Evolutionary conservation across 2,113 vertebrate genomes (phyloP).

Genomic region (Hipposideros armiger): DNA sequence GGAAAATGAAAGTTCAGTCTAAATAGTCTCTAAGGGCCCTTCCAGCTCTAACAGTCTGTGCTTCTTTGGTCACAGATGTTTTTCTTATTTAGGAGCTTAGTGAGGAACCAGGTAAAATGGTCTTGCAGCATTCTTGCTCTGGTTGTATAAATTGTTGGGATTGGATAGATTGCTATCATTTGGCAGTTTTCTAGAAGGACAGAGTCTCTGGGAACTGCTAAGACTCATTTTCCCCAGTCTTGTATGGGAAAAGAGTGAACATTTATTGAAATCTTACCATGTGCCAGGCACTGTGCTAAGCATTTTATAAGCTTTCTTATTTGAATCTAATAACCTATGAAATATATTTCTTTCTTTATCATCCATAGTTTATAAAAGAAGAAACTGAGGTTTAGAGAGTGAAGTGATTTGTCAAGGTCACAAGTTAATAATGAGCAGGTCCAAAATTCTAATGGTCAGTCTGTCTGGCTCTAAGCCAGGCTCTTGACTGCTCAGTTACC

Average conservation of each 20-base stretch:
- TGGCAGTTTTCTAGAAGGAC: background rate
- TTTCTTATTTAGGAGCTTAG: background rate
- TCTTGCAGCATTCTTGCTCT: background rate
- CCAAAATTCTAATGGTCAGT: background rate
- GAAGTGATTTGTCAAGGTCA: conserved; percentile 17
- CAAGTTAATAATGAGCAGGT: background rate
- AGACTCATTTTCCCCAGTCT: background rate
- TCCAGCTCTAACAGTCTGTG: background rate
- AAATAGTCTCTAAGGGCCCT: background rate
- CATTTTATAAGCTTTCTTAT: background rate
- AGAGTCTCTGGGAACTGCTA: background rate
- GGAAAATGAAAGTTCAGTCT: background rate
- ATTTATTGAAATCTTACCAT: background rate
- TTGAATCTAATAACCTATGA: background rate
- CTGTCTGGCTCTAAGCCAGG: background rate
- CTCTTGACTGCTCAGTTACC: background rate
- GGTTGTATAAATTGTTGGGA: background rate
- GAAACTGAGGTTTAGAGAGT: background rate
- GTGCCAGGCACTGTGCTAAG: background rate
- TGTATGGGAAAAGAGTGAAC: background rate
- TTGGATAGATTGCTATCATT: background rate
- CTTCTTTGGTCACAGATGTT: background rate
- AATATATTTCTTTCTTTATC: background rate
- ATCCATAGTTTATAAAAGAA: background rate
- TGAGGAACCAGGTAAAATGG: background rate